Evolutionary conservation across 92 coral and sea anemone species (phyloP), one percentile per base, ranked within the genome.

Genomic region (Palythoa grandiflora): DNA sequence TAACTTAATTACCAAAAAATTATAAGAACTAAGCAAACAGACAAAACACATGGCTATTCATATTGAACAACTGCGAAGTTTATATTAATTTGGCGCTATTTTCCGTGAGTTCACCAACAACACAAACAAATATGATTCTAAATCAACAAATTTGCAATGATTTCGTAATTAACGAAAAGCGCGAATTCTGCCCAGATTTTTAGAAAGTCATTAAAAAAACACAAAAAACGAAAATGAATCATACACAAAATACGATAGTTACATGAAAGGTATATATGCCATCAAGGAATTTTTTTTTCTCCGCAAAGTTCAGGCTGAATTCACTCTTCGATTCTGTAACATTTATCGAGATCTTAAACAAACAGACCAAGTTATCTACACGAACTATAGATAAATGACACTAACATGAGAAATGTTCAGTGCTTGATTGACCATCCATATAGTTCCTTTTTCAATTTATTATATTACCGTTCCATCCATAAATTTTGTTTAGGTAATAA

Each of bases 101-200:
- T 63, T 44, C 28, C 70, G 8, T n/a, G 70, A 63, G 36, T 63
- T 63, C 20, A 63, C 70, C 28, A 63, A 63, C 19, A 17, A 63
- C 70, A 21, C 21, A 63, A 14, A 5, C 16, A 60, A 14, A 2
- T 17, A 57, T 4, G 16, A 14, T 16, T 19, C 28, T 63, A 21
- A 63, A 17, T 63, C 70, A 63, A 63, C 70, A 63, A 63, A 63
- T n/a, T 63, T 63, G 9, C 20, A n/a, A 63, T 63, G 70, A 63
- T 63, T 63, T 63, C 35, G 70, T 63, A 63, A 63, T 63, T 63
- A n/a, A 63, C 28, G 19, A 63, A 17, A 63, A 17, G 70, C 19
- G 9, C 35, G 1, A 6, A 10, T 59, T 55, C 14, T 19, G n/a
- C 19, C 1, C 28, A 6, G 1, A 17, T 2, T 63, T 63, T 63